Evolutionary conservation across 2,888 invertebrate species (phyloP).

Genomic region (Nineta flava): DNA sequence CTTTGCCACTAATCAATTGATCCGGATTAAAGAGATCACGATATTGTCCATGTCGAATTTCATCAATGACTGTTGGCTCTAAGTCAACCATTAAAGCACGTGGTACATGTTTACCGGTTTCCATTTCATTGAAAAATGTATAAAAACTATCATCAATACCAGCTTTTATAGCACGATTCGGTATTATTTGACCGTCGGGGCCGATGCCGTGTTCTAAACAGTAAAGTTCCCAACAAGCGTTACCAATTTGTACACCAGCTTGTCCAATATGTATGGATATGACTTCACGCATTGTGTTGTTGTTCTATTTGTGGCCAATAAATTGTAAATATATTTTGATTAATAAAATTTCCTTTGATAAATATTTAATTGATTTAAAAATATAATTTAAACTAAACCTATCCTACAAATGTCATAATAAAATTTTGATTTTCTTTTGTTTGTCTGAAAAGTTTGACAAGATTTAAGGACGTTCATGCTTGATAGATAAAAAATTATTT

Average conservation of each 20-base stretch:
- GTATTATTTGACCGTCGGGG: background rate
- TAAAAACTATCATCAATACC: constrained; percentile 1
- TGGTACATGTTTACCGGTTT: background rate
- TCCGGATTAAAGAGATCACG: background rate
- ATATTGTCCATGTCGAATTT: background rate
- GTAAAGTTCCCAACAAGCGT: constrained; percentile 1
- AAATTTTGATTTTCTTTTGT: no score
- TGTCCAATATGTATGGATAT: constrained; percentile 1
- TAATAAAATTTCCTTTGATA: no score
- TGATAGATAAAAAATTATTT: no score
- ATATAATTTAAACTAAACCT: no score
- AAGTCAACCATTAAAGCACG: background rate
- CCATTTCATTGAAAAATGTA: background rate
- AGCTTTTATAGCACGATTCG: background rate
- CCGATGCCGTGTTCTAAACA: constrained; percentile 1
- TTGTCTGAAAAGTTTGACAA: no score
- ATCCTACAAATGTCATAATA: no score
- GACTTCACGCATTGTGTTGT: background rate
- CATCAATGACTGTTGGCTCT: constrained; percentile 2
- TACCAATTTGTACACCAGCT: constrained; percentile 1
- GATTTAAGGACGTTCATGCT: no score
- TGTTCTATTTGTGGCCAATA: background rate
- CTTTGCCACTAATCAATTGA: constrained; percentile 1
- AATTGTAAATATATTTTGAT: background rate
- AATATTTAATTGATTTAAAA: no score